Conservation (phyloP, 2,113 vertebrate genomes). For the Muscicapa adusta region DNA sequence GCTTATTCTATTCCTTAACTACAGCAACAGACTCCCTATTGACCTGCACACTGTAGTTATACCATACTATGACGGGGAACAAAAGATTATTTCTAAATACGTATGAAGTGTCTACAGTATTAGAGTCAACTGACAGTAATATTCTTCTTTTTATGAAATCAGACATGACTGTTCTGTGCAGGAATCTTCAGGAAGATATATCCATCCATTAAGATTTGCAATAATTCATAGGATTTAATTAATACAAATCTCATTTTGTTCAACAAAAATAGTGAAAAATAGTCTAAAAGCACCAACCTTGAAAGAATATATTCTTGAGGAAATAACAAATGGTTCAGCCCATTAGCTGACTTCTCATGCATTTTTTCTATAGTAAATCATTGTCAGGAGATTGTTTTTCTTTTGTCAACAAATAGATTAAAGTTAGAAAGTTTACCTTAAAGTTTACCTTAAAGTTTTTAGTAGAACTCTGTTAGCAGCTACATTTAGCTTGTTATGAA, state of each 20-base stretch:
- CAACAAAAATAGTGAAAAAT: neutral
- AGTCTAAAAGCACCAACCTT: neutral
- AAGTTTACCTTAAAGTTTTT: neutral
- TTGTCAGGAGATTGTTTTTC: neutral
- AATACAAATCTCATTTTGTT: neutral
- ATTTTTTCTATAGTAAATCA: constrained; percentile 15
- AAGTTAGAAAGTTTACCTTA: neutral
- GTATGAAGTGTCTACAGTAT: neutral
- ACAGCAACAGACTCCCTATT: neutral
- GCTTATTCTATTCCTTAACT: neutral
- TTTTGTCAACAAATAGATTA: neutral
- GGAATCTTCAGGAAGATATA: neutral
- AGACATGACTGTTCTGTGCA: neutral
- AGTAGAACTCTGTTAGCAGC: neutral
- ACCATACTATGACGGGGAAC: neutral
- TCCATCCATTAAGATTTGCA: neutral
- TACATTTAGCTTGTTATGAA: neutral
- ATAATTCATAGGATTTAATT: neutral
- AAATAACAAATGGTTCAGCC: neutral
- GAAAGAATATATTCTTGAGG: neutral
- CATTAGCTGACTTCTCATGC: neutral
- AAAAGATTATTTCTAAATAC: neutral
- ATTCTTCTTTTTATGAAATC: neutral
- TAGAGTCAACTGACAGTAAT: neutral
- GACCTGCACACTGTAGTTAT: neutral